Evolutionary conservation across 2,797 vertebrate species (phyloP), one percentile per base, ranked within the genome.

Genomic region (Xiphophorus birchmanni): DNA sequence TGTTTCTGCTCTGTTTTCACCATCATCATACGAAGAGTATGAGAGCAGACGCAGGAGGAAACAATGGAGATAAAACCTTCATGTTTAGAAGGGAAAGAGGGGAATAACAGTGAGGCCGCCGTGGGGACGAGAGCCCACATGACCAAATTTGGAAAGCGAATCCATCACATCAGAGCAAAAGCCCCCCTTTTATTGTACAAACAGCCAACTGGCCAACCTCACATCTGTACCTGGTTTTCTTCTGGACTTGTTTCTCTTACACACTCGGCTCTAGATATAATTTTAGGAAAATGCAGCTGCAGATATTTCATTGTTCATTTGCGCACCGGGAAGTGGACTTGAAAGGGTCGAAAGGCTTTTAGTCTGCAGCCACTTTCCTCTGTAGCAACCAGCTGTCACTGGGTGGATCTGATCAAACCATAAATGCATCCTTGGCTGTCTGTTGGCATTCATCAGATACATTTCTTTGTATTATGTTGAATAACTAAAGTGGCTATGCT

Each of bases 141-240:
- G 54, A 82, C 84, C 89, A 89, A 81, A 88, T 90, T 87, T 91
- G 89, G 89, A 87, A 84, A 86, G 74, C 8, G 75, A 82, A 82
- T 88, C 78, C 47, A 75, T 82, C 80, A 58, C 85, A 75, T 76
- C 10, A 1, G 26, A 32, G 80, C 73, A 56, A 77, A 83, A 79
- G 77, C 58, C 67, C n/a, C 75, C 52, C 11, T 83, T 86, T 74
- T 90, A 44, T 89, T 69, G 65, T 56, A 54, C 79, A 87, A 87
- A 79, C 80, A 81, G 73, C 69, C 35, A 23, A 45, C 58, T 35
- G 80, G 77, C 80, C 82, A 79, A 90, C n/a, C 83, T 81, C 65
- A 71, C 81, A 56, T 80, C 84, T 81, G 74, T 40, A 71, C 10
- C 48, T 23, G 10, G 63, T 79, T 37, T 58, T 75, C 75, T 85